Evolutionary conservation across 1,140 invertebrate species (phyloP), one percentile per base, ranked within the genome.

Genomic region (Spodoptera litura): DNA sequence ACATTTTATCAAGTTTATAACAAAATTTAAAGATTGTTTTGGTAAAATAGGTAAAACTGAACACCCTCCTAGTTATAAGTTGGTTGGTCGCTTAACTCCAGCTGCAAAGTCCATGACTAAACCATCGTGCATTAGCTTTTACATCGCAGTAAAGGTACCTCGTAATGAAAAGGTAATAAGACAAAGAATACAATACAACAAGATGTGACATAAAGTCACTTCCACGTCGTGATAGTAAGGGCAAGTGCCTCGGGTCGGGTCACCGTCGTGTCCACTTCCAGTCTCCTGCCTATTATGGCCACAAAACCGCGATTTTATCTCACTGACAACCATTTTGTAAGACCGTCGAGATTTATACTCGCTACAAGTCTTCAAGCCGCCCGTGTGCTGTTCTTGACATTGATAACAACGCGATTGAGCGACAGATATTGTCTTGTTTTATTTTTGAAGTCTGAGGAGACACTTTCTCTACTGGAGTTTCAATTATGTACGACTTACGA

Each of bases 201-300:
- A 75, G 73, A 75, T 75, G 58, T 75, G 58, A 75, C 59, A 61
- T 75, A 62, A 53, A 64, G 38, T 53, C 73, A 74, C 55, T 74
- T 49, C 71, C 44, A 61, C 38, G 71, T 75, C 59, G 73, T 75
- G 73, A 75, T 75, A 75, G 73, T 62, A 64, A 75, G 73, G 73
- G 59, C 73, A 75, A 75, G 38, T 53, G 58, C 59, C 59, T 49
- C 27, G 73, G 44, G 73, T 10, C 58, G 84, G 84, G 84, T 85
- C 84, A 82, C 73, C 78, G 76, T 84, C 84, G 84, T 84, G 84
- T 80, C 79, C 81, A 85, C 72, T 80, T 71, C 62, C 78, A 66
- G 59, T 52, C 68, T 51, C 66, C 64, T 75, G 73, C 59, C 73
- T 75, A 77, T 83, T 79, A 81, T 76, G 59, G 61, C 10, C 71